Conservation (phyloP, 2,888 invertebrate species). For the Ethmia dodecea region DNA sequence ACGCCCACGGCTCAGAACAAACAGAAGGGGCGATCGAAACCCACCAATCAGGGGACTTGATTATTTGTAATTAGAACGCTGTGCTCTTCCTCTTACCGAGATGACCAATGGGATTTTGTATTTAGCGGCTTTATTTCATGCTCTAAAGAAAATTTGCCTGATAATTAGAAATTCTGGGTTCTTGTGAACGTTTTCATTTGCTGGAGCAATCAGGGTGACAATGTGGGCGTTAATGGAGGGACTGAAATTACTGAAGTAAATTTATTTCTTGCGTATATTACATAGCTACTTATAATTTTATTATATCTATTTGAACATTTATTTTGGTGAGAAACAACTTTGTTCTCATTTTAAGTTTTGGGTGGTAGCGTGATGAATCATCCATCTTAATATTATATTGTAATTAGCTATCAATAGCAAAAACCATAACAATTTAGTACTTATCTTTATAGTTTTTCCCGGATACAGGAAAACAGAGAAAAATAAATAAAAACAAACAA, state of each 20-base stretch:
- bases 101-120: slow-evolving; percentile 72
- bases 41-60: slow-evolving; percentile 71
- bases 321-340: no score
- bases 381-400: no score
- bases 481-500: no score
- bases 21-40: slow-evolving; percentile 62
- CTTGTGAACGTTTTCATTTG: slow-evolving; percentile 44
- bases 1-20: slow-evolving; percentile 71
- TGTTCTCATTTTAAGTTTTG: no score
- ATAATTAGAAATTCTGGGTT: slow-evolving; percentile 52
- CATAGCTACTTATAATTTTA: slow-evolving; percentile 4
- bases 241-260: slow-evolving; percentile 27
- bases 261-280: slow-evolving; percentile 20
- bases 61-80: slow-evolving; percentile 77
- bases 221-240: slow-evolving; percentile 41
- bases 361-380: no score
- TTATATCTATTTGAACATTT: no score
- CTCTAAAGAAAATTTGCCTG: slow-evolving; percentile 42
- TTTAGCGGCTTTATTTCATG: slow-evolving; percentile 52
- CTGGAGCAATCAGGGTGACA: slow-evolving; percentile 41
- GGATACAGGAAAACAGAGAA: no score
- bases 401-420: no score
- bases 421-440: no score
- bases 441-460: no score
- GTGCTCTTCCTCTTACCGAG: slow-evolving; percentile 59